Percentiles rank a stretch among this genome's conserved stretches.
These are phyloP conservation scores for Lamellibrachia columna DNA, from an alignment of 2,888 invertebrate genomes.

Conservation along the genomic window DNA sequence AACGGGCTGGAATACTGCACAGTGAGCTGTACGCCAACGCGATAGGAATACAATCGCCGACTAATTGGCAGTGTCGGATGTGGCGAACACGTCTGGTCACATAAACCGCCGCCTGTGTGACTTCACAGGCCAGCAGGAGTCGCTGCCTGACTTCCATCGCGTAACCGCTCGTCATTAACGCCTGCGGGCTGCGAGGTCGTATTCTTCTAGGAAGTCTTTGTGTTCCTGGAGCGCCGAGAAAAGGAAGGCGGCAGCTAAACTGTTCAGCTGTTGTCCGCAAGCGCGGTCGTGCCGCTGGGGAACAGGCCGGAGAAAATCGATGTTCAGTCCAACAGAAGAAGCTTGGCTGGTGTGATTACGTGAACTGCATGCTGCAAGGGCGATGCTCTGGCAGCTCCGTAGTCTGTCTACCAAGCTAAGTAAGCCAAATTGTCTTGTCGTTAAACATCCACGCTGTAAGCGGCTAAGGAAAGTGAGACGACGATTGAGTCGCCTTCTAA, in stretches of 20 bases:
- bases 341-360: neutral
- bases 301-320: neutral
- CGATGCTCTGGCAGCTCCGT: neutral
- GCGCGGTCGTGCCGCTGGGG: neutral
- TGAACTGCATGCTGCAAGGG: neutral
- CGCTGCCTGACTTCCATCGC: neutral
- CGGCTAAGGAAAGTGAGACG: neutral
- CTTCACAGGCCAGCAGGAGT: neutral
- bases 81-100: neutral
- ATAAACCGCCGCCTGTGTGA: neutral
- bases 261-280: neutral
- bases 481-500: neutral
- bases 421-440: neutral
- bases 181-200: neutral
- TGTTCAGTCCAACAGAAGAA: neutral
- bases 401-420: neutral
- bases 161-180: neutral
- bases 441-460: neutral
- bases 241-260: neutral
- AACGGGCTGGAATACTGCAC: neutral
- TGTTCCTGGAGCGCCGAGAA: neutral
- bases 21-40: neutral
- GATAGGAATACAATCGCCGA: neutral
- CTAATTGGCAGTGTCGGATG: neutral
- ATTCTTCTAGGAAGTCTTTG: neutral